These are phyloP conservation scores for Alligator sinensis DNA, from an alignment of 2,113 vertebrate species.

Conservation along the genomic window DNA sequence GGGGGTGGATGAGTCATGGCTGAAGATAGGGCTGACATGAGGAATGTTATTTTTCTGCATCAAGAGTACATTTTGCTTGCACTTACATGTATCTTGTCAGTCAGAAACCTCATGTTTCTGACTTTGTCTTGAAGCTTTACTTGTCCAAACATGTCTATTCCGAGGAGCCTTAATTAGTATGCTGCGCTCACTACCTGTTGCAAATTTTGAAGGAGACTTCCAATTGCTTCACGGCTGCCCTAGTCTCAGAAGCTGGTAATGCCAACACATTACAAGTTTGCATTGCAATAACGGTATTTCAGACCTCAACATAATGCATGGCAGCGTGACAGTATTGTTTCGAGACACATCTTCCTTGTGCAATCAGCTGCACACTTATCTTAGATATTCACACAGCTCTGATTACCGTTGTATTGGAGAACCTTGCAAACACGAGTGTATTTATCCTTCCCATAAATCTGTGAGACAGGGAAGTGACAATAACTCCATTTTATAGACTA, in stretches of 20 bases:
- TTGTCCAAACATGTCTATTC: constrained; percentile 58
- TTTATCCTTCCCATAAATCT: not conserved
- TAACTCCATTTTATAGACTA: not conserved
- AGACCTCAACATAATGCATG: fast-evolving
- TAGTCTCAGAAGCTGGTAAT: constrained; percentile 18
- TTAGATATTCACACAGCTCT: not conserved
- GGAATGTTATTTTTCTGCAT: constrained; percentile 74
- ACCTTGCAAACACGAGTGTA: too few species aligned
- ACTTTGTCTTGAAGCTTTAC: constrained; percentile 63
- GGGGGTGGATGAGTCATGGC: constrained; percentile 69
- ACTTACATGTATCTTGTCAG: constrained; percentile 76
- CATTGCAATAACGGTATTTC: fast-evolving
- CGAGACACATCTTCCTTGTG: not conserved
- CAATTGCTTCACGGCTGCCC: not conserved
- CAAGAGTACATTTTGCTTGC: constrained; percentile 74
- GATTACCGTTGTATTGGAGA: not conserved
- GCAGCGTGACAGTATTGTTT: not conserved
- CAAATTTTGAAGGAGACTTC: constrained; percentile 35
- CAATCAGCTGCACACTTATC: not conserved
- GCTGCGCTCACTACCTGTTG: not conserved
- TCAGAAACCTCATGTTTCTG: constrained; percentile 70
- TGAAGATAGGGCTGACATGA: constrained; percentile 36
- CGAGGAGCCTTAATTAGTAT: not conserved
- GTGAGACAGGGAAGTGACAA: not conserved
- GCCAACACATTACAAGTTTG: not conserved